A percentile compares a stretch with the other conserved stretches of the same genome.
Evolutionary conservation across 2,888 invertebrate genomes (phyloP).

Genomic region (Strigamia transsilvanica): DNA sequence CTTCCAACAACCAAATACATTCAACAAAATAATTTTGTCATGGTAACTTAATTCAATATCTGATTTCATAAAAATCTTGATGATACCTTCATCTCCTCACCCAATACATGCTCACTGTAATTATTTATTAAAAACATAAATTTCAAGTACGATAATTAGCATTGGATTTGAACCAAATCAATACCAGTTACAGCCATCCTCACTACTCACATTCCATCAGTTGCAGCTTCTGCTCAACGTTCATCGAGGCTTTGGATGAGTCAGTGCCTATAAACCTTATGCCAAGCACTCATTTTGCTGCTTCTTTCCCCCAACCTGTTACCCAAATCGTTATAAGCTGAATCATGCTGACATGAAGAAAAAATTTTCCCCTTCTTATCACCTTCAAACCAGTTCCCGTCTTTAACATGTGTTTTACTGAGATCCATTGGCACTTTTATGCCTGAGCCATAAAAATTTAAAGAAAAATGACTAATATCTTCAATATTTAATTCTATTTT

Average conservation of each 20-base stretch:
- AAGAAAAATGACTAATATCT: background rate
- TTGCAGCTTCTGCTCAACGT: slow-evolving; percentile 31
- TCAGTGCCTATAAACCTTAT: slow-evolving; percentile 35
- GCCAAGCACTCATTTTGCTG: slow-evolving; percentile 31
- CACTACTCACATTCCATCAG: slow-evolving; percentile 13
- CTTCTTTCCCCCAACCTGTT: slow-evolving; percentile 43
- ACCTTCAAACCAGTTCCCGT: slow-evolving; percentile 39
- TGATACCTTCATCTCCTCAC: no score
- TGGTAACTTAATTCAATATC: no score
- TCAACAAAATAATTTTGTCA: no score
- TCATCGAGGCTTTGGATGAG: slow-evolving; percentile 41
- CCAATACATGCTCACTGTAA: no score
- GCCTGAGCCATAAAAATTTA: background rate
- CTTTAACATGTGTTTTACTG: slow-evolving; percentile 39
- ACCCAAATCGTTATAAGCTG: slow-evolving; percentile 35
- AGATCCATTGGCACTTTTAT: slow-evolving; percentile 40
- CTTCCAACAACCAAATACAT: no score
- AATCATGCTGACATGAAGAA: slow-evolving; percentile 45
- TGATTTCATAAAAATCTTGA: no score
- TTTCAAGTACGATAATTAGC: no score
- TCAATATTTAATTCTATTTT: background rate
- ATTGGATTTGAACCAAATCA: no score
- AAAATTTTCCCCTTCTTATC: slow-evolving; percentile 37
- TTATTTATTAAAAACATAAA: no score
- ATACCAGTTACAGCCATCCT: background rate